Evolutionary conservation across 2,113 vertebrate genomes (phyloP).

Genomic region (Neogale vison): DNA sequence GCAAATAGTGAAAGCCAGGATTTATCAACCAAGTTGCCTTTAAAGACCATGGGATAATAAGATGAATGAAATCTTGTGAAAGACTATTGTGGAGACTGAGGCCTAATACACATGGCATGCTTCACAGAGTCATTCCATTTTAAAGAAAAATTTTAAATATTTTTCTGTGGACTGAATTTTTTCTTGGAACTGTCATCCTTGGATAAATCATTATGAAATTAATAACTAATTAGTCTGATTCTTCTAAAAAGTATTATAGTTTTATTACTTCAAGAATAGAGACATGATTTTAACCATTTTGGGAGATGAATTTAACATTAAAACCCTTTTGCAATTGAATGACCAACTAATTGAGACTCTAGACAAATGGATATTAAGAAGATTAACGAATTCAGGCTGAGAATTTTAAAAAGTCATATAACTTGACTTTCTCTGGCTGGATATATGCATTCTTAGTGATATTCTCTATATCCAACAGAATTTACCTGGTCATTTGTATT

Average conservation of each 20-base stretch:
- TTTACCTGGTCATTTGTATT: background rate
- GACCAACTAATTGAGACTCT: background rate
- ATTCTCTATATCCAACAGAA: background rate
- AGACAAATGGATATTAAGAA: background rate
- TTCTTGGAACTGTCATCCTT: background rate
- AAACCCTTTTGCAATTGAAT: background rate
- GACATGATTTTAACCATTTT: background rate
- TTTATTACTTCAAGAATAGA: background rate
- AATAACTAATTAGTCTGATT: background rate
- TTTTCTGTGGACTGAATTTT: background rate
- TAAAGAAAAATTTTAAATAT: background rate
- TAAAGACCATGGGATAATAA: background rate
- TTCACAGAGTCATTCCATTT: background rate
- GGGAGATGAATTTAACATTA: background rate
- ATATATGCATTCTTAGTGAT: background rate
- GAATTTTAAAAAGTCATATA: background rate
- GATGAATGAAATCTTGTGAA: background rate
- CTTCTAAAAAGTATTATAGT: background rate
- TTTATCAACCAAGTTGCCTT: background rate
- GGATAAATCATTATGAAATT: background rate
- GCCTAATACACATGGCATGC: rapidly evolving
- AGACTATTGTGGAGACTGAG: rapidly evolving
- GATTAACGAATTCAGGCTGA: background rate
- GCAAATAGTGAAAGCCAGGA: background rate
- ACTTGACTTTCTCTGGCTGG: background rate